Conservation (phyloP, 2,113 vertebrate species). For the Coturnix japonica region DNA sequence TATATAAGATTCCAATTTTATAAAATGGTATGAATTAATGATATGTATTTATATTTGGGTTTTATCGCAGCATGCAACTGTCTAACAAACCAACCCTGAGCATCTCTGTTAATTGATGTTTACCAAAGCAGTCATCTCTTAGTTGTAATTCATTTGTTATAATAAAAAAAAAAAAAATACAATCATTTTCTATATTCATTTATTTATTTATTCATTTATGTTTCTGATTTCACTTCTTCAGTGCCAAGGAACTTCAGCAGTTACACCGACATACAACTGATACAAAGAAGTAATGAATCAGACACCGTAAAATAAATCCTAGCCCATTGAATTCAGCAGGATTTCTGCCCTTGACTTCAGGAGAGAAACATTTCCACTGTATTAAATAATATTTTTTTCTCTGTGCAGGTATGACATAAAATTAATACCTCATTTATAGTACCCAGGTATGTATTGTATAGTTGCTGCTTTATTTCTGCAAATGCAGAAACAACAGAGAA, state of each 20-base stretch:
- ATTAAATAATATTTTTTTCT: neutral
- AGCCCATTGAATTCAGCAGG: neutral
- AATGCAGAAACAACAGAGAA: neutral
- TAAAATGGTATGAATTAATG: neutral
- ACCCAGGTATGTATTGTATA: neutral
- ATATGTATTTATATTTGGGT: neutral
- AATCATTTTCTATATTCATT: neutral
- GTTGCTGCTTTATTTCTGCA: neutral
- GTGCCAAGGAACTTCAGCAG: neutral
- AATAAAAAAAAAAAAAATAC: neutral
- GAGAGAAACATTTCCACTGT: neutral
- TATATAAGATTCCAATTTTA: neutral
- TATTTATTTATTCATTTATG: neutral
- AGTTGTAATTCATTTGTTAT: neutral
- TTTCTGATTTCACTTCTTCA: neutral
- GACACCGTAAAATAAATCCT: neutral
- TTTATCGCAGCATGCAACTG: neutral
- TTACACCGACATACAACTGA: neutral
- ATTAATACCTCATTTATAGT: neutral
- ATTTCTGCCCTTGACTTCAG: constrained; percentile 1
- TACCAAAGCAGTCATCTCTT: neutral
- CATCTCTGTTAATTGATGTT: neutral
- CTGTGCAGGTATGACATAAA: neutral
- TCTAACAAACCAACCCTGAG: neutral
- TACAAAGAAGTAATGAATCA: neutral